A percentile compares a stretch with the other conserved stretches of the same genome.
Conservation (phyloP, 2,888 invertebrate species). For the Lissonota sp. region DNA sequence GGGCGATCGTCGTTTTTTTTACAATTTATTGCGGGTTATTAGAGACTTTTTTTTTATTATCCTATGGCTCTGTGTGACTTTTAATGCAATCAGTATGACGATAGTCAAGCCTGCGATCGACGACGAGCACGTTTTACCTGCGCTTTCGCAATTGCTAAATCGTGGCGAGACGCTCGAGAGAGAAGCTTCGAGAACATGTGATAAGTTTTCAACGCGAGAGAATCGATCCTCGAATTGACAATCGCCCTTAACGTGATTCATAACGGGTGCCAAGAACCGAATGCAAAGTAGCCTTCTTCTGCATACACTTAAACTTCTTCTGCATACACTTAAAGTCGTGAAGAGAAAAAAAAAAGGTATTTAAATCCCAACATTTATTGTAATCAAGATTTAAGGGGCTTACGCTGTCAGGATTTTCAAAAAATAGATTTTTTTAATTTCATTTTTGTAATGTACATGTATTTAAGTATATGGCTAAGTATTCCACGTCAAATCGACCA, state of each 20-base stretch:
- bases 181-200: background rate
- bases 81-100: background rate
- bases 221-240: constrained; percentile 7
- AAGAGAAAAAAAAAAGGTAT: too few relatives aligned
- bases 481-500: too few relatives aligned
- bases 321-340: constrained; percentile 25
- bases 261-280: constrained; percentile 33
- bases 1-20: too few relatives aligned
- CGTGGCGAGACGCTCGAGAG: constrained; percentile 24
- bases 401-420: too few relatives aligned
- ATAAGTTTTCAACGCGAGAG: background rate
- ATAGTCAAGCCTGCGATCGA: background rate
- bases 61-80: background rate
- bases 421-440: too few relatives aligned
- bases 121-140: constrained; percentile 33
- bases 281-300: constrained; percentile 42
- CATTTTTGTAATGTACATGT: too few relatives aligned
- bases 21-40: constrained; percentile 2
- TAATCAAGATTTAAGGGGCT: too few relatives aligned
- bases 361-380: too few relatives aligned
- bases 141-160: constrained; percentile 38
- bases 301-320: constrained; percentile 20
- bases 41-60: background rate
- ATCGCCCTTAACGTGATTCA: constrained; percentile 50
- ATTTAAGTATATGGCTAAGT: too few relatives aligned